Evolutionary conservation across 2,113 vertebrate species (phyloP), one percentile per base, ranked within the genome.

Genomic region (Barbus barbus): DNA sequence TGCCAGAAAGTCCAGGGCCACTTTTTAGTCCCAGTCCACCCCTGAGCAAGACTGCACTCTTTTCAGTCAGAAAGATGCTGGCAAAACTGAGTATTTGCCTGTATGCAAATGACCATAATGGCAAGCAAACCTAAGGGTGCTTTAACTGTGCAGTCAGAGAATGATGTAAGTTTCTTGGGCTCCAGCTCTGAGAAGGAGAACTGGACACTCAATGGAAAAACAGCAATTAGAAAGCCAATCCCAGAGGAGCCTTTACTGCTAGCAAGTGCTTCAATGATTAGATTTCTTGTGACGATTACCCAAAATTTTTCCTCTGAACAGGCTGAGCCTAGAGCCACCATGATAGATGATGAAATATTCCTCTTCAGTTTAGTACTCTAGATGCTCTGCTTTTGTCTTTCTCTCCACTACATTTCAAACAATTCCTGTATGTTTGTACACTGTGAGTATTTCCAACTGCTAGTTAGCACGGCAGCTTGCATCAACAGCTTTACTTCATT

Each of bases 151-250:
- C 82, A 78, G 82, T 72, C n/a, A 33, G 61, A 82, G 16, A 83
- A 31, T 75, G 82, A 60, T 74, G 74, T 69, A 77, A 36, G 63
- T 13, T 41, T 83, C 46, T 2, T 46, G 26, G 46, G 79, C 79
- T 33, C 65, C 28, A 18, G 80, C 36, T 38, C 36, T 38, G 36
- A 38, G 86, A 79, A 22, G n/a, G 58, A 88, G 83, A 90, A 89
- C 85, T 89, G 87, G 74, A 65, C 88, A 44, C 81, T 83, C 88
- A 71, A 90, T 88, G 84, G 88, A 84, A 89, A 91, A 91, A 88
- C 63, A 86, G 80, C 90, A 91, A 93, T 93, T 94, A 93, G 87
- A 89, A 91, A 88, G 86, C 83, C 83, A 87, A 79, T 90, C 85
- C 84, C 89, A 91, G 90, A 88, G 86, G 89, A 92, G 84, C 86